These are phyloP conservation scores for Crossocerus cetratus DNA, from an alignment of 2,888 invertebrate genomes.

Conservation along the genomic window DNA sequence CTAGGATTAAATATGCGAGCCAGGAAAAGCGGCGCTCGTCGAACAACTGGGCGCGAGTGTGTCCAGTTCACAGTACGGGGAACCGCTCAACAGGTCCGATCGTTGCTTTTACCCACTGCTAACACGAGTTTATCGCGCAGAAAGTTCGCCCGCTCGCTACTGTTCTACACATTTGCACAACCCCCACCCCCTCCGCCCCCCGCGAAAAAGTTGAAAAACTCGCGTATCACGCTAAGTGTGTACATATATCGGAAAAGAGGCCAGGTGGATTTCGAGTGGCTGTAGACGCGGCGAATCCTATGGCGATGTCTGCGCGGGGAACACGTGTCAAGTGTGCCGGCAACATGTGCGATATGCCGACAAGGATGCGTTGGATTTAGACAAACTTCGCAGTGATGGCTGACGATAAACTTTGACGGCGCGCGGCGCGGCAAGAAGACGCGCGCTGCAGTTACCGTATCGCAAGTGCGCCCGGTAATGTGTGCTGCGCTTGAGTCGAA, in stretches of 20 bases:
- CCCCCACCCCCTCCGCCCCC: too few relatives aligned
- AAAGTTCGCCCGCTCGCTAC: too few relatives aligned
- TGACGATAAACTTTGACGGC: slow-evolving; percentile 45
- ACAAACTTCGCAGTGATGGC: slow-evolving; percentile 39
- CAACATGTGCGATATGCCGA: slow-evolving; percentile 48
- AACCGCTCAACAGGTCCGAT: background rate
- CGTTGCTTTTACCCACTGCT: slow-evolving; percentile 2
- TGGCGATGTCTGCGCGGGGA: slow-evolving; percentile 11
- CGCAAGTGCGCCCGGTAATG: too few relatives aligned
- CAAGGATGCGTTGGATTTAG: slow-evolving; percentile 37
- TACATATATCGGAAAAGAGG: too few relatives aligned
- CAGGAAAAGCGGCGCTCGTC: too few relatives aligned
- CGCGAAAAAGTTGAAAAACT: too few relatives aligned
- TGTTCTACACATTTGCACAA: too few relatives aligned
- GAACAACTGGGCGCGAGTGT: too few relatives aligned
- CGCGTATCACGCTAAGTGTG: too few relatives aligned
- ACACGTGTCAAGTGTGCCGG: slow-evolving; percentile 48
- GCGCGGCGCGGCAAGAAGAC: slow-evolving; percentile 14
- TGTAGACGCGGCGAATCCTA: slow-evolving; percentile 38
- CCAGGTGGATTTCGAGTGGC: background rate
- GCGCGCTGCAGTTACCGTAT: background rate
- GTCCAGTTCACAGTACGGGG: too few relatives aligned
- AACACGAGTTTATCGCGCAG: background rate
- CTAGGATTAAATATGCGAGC: slow-evolving; percentile 10
- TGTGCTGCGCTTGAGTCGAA: too few relatives aligned